Base-by-base conservation (phyloP, 2,888 invertebrate species). In the Ischnus inquisitorius region DNA sequence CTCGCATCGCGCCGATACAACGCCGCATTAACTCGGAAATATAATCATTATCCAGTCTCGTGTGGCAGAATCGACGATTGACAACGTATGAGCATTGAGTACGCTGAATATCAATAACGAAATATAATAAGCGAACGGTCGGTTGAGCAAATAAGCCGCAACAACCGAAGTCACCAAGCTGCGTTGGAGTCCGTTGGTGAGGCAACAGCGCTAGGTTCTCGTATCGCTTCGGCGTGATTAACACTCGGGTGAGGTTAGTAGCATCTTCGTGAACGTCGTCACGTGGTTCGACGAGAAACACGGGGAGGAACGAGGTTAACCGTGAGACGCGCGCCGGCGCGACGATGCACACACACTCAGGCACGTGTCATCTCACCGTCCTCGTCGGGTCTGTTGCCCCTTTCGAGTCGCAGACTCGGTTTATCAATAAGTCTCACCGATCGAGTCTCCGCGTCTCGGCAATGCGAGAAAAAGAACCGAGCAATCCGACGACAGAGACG, bases 241-340 rank as follows among this genome's bases (percentile, higher is more conserved):
- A n/a, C 22, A 48, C 51, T 83, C 71, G 84, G 89, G 88, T 90
- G 77, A 91, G 92, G 92, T 91, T 92, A 89, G 91, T 87, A 16
- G 48, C 16, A 54, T 88, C 87, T 85, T 82, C 79, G 79, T 84
- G 87, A 82, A 88, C 71, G 79, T 87, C 78, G 87, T 92, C 92
- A 92, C 92, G 92, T 92, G 92, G 92, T 92, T 85, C 85, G 88
- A 88, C 91, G 89, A 90, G 89, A 89, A 79, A 77, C 90, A 89
- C 89, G 12, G 19, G 22, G 54, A 19, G 22, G 89, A 92, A 92
- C 91, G 92, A 92, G 92, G 92, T 92, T 92, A 92, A 92, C 91
- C 90, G 89, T 85, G 89, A 89, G 87, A 88, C 89, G 88, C 89
- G 92, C 91, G 92, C 90, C 92, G 92, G 90, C 91, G 92, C 92